phyloP scores from a whole-genome alignment of 2,113 vertebrate genomes.

The Hippoglossus stenolepis region DNA sequence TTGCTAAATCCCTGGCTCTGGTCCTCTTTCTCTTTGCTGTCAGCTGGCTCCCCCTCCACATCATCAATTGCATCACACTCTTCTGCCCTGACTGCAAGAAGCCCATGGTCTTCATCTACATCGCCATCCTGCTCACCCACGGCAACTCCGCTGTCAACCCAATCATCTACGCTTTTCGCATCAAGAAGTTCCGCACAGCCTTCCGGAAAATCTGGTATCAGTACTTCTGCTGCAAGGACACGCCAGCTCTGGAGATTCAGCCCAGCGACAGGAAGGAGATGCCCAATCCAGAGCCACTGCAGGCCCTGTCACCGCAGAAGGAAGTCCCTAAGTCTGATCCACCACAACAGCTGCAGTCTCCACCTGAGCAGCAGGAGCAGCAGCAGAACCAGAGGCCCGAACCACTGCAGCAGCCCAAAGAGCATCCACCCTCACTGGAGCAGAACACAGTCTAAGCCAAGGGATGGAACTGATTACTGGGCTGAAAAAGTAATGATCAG shows the following conservation, averaged over 20 bases:
- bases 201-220: constrained; percentile 95
- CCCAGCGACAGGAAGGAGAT: constrained; percentile 80
- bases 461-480: neutral
- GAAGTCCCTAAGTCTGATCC: constrained; percentile 25
- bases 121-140: constrained; percentile 94
- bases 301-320: constrained; percentile 45
- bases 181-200: constrained; percentile 94
- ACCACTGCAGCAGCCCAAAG: constrained; percentile 38
- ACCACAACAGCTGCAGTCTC: neutral
- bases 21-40: constrained; percentile 94
- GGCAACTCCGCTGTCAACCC: constrained; percentile 99
- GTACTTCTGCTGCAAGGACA: constrained; percentile 90
- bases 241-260: constrained; percentile 69
- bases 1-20: constrained; percentile 94
- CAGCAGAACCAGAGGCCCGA: constrained; percentile 34
- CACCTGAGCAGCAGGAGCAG: constrained; percentile 20
- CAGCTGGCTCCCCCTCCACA: constrained; percentile 96
- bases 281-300: constrained; percentile 48
- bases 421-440: constrained; percentile 51
- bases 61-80: constrained; percentile 94
- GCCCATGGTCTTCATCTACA: constrained; percentile 86
- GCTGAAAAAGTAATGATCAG: constrained; percentile 6
- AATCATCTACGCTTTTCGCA: constrained; percentile 95
- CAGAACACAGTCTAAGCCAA: constrained; percentile 65
- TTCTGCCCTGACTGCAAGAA: constrained; percentile 89